Conservation (phyloP, 2,797 vertebrate species). For the Lepilemur ruficaudatus region DNA sequence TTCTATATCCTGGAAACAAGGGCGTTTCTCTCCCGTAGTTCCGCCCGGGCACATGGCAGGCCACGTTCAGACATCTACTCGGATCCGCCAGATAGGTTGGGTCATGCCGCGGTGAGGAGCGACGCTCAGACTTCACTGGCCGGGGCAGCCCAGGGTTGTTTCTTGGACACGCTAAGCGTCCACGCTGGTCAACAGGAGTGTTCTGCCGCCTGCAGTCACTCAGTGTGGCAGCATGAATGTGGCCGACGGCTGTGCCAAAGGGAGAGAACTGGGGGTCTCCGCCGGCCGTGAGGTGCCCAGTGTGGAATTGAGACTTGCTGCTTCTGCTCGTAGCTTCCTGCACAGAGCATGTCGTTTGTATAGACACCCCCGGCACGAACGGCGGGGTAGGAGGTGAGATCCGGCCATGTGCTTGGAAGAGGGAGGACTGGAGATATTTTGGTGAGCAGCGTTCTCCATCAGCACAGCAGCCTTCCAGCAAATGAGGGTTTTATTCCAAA, state of each 20-base stretch:
- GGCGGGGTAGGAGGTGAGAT: not conserved
- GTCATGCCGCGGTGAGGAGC: not conserved
- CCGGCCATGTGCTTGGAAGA: accelerated
- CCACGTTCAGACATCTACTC: accelerated
- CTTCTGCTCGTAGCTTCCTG: not conserved
- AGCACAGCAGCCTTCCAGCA: not conserved
- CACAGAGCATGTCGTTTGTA: not conserved
- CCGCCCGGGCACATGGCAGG: accelerated
- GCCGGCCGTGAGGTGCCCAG: too few relatives aligned
- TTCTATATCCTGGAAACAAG: not conserved
- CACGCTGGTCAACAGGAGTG: not conserved
- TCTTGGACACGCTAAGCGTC: accelerated
- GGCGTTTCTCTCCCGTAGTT: not conserved
- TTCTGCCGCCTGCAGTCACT: accelerated
- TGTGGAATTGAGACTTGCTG: accelerated
- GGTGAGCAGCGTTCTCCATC: accelerated
- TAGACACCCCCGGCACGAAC: accelerated
- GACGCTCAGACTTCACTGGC: not conserved
- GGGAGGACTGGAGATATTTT: accelerated
- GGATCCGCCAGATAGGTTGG: accelerated
- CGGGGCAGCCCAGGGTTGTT: accelerated
- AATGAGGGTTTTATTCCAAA: not conserved
- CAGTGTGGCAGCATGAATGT: not conserved
- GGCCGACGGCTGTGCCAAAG: not conserved
- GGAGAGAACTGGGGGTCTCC: not conserved